Percentiles rank a stretch among this genome's conserved stretches.
Conservation (phyloP, 1,140 invertebrate genomes). For the Drepana arcuata region DNA sequence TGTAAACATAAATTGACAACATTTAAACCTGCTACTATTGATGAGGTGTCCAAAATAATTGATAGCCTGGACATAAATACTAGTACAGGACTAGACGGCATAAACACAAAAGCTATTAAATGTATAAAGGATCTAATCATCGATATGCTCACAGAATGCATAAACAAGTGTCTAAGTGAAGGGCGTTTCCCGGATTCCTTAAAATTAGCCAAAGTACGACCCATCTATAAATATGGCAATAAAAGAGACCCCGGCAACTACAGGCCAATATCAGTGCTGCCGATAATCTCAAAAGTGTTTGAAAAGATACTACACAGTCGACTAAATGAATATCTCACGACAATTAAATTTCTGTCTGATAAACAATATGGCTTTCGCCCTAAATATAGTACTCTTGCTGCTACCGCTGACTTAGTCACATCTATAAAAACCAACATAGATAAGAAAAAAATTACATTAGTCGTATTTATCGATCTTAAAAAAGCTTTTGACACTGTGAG, state of each 20-base stretch:
- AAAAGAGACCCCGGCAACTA: conserved; percentile 5
- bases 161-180: background rate
- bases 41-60: conserved; percentile 5
- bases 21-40: background rate
- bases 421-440: conserved; percentile 2
- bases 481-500: background rate
- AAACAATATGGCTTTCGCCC: background rate
- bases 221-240: conserved; percentile 3
- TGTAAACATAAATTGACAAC: too few relatives aligned
- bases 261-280: conserved; percentile 1
- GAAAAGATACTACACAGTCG: background rate
- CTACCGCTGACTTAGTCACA: background rate
- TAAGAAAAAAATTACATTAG: background rate
- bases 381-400: conserved; percentile 3
- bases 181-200: conserved; percentile 1
- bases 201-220: conserved; percentile 3
- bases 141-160: background rate
- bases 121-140: conserved; percentile 1
- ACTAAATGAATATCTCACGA: background rate
- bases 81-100: conserved; percentile 6
- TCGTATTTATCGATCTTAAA: background rate
- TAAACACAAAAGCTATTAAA: conserved; percentile 4
- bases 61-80: background rate
- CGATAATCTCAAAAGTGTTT: conserved; percentile 1
- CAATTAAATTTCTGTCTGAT: background rate